Percentiles rank a stretch among this genome's conserved stretches.
phyloP scores from a whole-genome alignment of 2,113 vertebrate species.

The Melanotaenia duboulayi region DNA sequence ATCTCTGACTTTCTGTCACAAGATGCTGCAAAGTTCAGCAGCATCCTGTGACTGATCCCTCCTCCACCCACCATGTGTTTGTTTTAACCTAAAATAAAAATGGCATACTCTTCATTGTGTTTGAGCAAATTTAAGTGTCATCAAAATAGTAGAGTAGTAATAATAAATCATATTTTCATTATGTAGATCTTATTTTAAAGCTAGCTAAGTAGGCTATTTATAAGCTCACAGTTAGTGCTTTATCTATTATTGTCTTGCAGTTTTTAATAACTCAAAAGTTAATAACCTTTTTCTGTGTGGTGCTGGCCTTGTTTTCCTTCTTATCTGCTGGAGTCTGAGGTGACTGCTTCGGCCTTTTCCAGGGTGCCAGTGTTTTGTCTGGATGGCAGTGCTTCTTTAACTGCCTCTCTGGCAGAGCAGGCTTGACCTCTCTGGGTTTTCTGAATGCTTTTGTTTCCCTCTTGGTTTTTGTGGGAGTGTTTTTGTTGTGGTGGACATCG shows the following conservation, averaged over 20 bases:
- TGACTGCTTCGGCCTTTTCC: conserved; percentile 61
- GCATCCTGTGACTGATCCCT: too few species aligned
- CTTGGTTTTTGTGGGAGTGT: background rate
- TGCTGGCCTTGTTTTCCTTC: conserved; percentile 9
- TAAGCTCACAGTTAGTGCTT: too few species aligned
- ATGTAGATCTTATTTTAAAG: too few species aligned
- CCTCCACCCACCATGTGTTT: too few species aligned
- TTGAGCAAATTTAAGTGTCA: too few species aligned
- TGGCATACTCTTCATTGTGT: too few species aligned
- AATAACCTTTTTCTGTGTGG: conserved; percentile 76
- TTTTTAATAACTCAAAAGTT: background rate
- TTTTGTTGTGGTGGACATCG: background rate
- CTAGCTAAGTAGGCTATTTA: too few species aligned
- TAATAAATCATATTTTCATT: too few species aligned
- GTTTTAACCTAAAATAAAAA: too few species aligned
- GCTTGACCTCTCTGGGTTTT: conserved; percentile 30
- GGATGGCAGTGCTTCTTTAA: conserved; percentile 50
- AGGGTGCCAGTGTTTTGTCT: conserved; percentile 60
- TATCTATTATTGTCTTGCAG: too few species aligned
- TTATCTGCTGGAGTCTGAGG: background rate
- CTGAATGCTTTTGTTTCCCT: background rate
- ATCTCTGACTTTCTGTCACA: background rate
- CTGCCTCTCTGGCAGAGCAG: conserved; percentile 51
- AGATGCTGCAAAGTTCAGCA: too few species aligned
- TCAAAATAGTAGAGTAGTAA: too few species aligned